A percentile compares a stretch with the other conserved stretches of the same genome.
phyloP scores from a whole-genome alignment of 2,888 invertebrate genomes.

The Drosophila mettleri region DNA sequence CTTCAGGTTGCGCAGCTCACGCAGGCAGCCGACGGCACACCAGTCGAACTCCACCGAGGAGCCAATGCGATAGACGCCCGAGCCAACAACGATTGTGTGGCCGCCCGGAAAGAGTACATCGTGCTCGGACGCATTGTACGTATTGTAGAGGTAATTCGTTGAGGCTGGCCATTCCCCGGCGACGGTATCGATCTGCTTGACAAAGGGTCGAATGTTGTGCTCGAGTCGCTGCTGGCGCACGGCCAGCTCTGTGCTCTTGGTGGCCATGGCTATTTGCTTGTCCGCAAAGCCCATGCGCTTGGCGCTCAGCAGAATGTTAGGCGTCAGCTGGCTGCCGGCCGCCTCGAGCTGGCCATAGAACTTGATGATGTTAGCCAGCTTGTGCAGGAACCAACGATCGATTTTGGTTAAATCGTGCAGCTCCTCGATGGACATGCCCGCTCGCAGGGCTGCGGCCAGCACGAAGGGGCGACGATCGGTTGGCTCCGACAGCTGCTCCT shows the following conservation, averaged over 20 bases:
- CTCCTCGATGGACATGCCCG: slow-evolving; percentile 92
- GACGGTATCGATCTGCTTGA: slow-evolving; percentile 99
- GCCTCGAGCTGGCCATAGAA: slow-evolving; percentile 89
- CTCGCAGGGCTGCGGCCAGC: slow-evolving; percentile 95
- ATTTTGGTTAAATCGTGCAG: slow-evolving; percentile 98
- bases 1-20: slow-evolving; percentile 94
- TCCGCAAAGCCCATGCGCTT: slow-evolving; percentile 99
- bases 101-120: slow-evolving; percentile 93
- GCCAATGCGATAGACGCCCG: slow-evolving; percentile 98
- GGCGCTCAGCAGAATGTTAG: slow-evolving; percentile 89
- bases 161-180: slow-evolving; percentile 99
- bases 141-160: slow-evolving; percentile 99
- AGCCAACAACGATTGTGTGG: slow-evolving; percentile 95
- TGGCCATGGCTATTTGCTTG: slow-evolving; percentile 95
- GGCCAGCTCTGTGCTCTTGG: slow-evolving; percentile 94
- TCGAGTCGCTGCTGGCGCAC: slow-evolving; percentile 92
- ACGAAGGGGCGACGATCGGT: slow-evolving; percentile 99
- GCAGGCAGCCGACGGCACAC: slow-evolving; percentile 98
- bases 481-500: slow-evolving; percentile 94
- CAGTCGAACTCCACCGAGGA: slow-evolving; percentile 99
- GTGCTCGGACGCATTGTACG: slow-evolving; percentile 95
- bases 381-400: slow-evolving; percentile 97
- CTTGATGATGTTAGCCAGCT: slow-evolving; percentile 94
- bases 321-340: slow-evolving; percentile 87
- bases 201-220: slow-evolving; percentile 91